Conservation (phyloP, 2,888 invertebrate species). For the Norana najaformis region DNA sequence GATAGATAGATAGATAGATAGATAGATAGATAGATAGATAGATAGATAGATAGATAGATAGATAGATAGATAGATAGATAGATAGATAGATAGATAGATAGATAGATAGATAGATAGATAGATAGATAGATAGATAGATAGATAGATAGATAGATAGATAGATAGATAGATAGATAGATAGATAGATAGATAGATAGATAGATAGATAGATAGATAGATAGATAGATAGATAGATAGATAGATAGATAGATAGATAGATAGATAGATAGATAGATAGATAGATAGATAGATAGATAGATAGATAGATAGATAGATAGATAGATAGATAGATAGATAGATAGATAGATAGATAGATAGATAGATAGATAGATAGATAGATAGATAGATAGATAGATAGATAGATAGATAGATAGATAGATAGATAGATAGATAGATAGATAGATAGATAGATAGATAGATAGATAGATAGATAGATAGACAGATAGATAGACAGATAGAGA, state of each 20-base stretch:
- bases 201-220: neutral
- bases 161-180: too few species aligned
- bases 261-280: too few species aligned
- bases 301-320: neutral
- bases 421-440: neutral
- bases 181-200: neutral
- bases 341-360: neutral
- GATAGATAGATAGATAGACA: too few species aligned
- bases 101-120: neutral
- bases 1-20: neutral
- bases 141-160: neutral
- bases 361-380: too few species aligned
- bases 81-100: neutral
- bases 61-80: too few species aligned
- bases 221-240: neutral
- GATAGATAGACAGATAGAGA: neutral
- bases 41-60: neutral
- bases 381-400: neutral
- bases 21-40: neutral
- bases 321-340: neutral
- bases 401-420: neutral
- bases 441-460: neutral
- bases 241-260: neutral
- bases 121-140: neutral
- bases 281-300: neutral